A percentile compares a stretch with the other conserved stretches of the same genome.
Conservation (phyloP, 2,888 invertebrate species). For the Latrodectus elegans region DNA sequence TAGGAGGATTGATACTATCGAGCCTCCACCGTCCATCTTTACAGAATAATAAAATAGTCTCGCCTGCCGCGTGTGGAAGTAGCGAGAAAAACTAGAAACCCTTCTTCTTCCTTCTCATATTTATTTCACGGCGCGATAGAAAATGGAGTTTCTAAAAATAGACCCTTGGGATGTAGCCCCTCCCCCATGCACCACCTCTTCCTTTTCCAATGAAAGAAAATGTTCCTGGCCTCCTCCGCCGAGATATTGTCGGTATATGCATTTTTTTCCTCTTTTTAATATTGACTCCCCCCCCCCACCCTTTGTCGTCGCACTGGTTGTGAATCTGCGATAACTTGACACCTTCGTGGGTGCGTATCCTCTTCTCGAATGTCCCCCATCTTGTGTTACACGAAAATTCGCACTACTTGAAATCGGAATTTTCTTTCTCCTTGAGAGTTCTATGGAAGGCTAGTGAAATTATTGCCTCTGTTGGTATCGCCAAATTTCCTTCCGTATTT, state of each 20-base stretch:
- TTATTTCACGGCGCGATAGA: neutral
- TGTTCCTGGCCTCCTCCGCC: neutral
- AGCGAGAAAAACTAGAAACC: neutral
- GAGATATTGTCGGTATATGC: neutral
- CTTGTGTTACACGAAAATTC: neutral
- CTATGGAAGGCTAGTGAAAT: no score
- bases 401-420: neutral
- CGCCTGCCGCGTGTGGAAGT: neutral
- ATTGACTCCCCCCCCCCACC: no score
- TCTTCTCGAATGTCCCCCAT: neutral
- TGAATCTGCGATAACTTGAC: neutral
- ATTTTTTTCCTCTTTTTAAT: neutral
- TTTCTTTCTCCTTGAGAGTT: neutral
- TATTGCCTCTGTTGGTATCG: no score
- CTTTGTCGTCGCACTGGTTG: no score
- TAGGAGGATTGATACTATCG: no score
- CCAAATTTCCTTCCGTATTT: no score
- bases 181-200: neutral
- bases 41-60: no score
- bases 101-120: neutral
- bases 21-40: no score
- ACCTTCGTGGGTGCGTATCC: neutral
- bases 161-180: neutral
- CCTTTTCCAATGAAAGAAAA: neutral
- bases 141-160: constrained; percentile 12